phyloP scores from a whole-genome alignment of 2,113 vertebrate species.

The Tetrax tetrax region DNA sequence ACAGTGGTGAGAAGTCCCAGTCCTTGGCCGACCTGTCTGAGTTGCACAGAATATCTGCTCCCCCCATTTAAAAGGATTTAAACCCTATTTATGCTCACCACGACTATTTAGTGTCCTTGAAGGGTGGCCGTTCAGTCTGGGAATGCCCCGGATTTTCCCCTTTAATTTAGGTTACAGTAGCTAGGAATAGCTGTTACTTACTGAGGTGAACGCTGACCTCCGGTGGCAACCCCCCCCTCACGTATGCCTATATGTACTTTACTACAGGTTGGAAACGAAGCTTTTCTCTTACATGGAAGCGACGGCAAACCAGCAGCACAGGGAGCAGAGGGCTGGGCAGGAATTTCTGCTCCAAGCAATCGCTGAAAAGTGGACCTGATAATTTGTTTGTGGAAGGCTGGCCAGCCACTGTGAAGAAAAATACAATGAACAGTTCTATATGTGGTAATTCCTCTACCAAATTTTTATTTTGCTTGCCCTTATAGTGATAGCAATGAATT shows the following conservation, averaged over 20 bases:
- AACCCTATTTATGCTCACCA: not conserved
- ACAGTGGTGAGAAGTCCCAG: not conserved
- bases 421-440: not conserved
- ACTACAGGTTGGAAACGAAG: not conserved
- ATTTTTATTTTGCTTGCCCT: not conserved
- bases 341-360: not conserved
- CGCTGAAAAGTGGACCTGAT: not conserved
- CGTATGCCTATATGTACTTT: not conserved
- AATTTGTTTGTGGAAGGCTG: not conserved
- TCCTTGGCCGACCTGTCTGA: not conserved
- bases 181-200: not conserved
- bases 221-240: not conserved
- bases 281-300: not conserved
- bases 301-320: not conserved
- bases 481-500: not conserved
- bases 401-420: not conserved
- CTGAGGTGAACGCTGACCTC: not conserved
- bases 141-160: not conserved
- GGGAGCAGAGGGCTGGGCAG: not conserved
- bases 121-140: fast-evolving
- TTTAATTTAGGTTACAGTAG: not conserved
- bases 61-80: not conserved
- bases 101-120: not conserved
- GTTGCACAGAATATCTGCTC: not conserved
- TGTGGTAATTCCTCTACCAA: not conserved